Evolutionary conservation across 2,797 vertebrate genomes (phyloP), one percentile per base, ranked within the genome.

Genomic region (Capromys pilorides): DNA sequence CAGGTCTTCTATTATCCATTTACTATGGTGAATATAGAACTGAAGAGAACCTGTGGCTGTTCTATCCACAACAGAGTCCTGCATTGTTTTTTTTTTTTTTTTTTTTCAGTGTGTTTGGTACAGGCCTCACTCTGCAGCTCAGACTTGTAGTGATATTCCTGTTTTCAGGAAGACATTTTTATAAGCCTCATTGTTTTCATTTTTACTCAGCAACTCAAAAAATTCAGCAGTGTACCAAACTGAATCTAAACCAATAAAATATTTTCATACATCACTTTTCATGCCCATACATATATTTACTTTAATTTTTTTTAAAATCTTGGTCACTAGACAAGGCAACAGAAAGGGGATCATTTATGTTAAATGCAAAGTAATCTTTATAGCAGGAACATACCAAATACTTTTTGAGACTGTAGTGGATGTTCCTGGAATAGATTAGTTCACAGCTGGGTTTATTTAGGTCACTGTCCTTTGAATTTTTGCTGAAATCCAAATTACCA

Each of bases 391-490:
- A 96, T 92, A 97, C 96, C 81, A 97, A 97, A 96, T 33, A 83
- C 77, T 87, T 97, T 98, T 97, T 96, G 83, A 88, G 96, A 95
- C 96, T 71, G 83, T 89, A 84, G 87, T 59, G 89, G 88, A 77
- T 86, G 84, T 96, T 93, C 59, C 93, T 97, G 94, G 96, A 97
- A 96, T 95, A 97, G 94, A 96, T 97, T 96, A 96, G 66, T 95
- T 96, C 88, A 45, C 96, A 97, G 93, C 97, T 96, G 93, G 96
- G 86, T 97, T 97, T 98, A 92, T 97, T 98, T 97, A 97, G 87
- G 88, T 96, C 84, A 96, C 94, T 96, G 95, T 94, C 92, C 95
- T 28, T 59, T 51, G 87, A 13, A 2, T 54, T 94, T 69, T 85
- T 67, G 86, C 69, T 96, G 86, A 96, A 96, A 96, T 88, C 66